Evolutionary conservation across 2,113 vertebrate species (phyloP), one percentile per base, ranked within the genome.

Genomic region (Verasper variegatus): DNA sequence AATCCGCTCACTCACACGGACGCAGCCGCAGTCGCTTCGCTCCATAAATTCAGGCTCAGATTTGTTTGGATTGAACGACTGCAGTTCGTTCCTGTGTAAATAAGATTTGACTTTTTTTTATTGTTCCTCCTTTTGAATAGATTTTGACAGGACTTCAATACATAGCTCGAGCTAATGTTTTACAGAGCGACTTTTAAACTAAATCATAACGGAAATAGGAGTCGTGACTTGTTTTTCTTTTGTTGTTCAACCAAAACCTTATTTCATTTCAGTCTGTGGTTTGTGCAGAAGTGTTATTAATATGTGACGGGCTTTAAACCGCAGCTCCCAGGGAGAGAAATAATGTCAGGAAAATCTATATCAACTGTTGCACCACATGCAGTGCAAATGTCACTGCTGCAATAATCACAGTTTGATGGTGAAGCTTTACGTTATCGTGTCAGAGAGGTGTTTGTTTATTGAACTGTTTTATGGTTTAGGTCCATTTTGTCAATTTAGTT

Each of bases 1-100:
- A 87, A 82, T 31, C 56, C 65, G 51, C 54, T 49, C 72, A 55
- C 47, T 74, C 56, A 42, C 71, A 72, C 65, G 63, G 64, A 82
- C 66, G 64, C 78, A 56, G 45, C 21, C 15, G 65, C 45, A 37
- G 74, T 74, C 70, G 52, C 58, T 57, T 23, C 47, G 59, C 62
- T 70, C 62, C 56, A 40, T 85, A 74, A 83, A 83, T 74, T 73
- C 21, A 67, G 18, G 47, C 17, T 65, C 54, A 63, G 57, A 27
- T 56, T 78, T 31, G 31, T 31, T 75, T 73, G 63, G 45, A 72
- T 57, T 68, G 40, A 62, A 58, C 40, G 24, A 54, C 24, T 11
- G 47, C 10, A 13, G 14, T 60, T 57, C 11, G 14, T 40, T 55
- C 31, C 24, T 65, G 18, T 56, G 63, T 68, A 62, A n/a, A 63